A percentile compares a stretch with the other conserved stretches of the same genome.
phyloP scores from a whole-genome alignment of 2,797 vertebrate genomes.

The Schizopygopsis pylzovi region DNA sequence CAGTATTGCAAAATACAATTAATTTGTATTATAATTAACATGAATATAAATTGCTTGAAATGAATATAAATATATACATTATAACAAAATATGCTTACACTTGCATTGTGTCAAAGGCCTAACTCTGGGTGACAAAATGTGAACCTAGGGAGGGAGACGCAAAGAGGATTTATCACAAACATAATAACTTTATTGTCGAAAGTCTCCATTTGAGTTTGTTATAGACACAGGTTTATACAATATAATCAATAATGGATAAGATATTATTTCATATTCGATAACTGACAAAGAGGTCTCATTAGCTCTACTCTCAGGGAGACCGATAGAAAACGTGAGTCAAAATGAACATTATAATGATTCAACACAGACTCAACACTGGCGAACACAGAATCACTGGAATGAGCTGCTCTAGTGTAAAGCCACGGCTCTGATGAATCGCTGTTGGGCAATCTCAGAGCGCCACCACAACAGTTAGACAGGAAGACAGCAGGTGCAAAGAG shows the following conservation, averaged over 20 bases:
- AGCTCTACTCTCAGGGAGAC: neutral
- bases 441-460: neutral
- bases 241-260: neutral
- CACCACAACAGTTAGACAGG: conserved; percentile 14
- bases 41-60: neutral
- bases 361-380: neutral
- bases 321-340: neutral
- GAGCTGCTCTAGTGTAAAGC: neutral
- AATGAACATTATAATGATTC: conserved; percentile 2
- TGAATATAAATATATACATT: neutral
- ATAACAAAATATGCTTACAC: neutral
- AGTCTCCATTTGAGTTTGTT: conserved; percentile 31
- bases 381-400: neutral
- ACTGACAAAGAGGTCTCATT: conserved; percentile 26
- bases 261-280: conserved; percentile 5
- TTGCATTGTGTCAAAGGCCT: neutral
- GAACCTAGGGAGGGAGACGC: neutral
- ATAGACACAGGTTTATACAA: conserved; percentile 44
- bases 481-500: conserved; percentile 28
- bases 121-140: neutral
- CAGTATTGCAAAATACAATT: neutral
- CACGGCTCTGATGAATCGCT: conserved; percentile 23
- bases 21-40: neutral
- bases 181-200: conserved; percentile 51
- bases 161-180: conserved; percentile 28